phyloP scores from a whole-genome alignment of 1,140 invertebrate genomes.

The Asbolus verrucosus region DNA sequence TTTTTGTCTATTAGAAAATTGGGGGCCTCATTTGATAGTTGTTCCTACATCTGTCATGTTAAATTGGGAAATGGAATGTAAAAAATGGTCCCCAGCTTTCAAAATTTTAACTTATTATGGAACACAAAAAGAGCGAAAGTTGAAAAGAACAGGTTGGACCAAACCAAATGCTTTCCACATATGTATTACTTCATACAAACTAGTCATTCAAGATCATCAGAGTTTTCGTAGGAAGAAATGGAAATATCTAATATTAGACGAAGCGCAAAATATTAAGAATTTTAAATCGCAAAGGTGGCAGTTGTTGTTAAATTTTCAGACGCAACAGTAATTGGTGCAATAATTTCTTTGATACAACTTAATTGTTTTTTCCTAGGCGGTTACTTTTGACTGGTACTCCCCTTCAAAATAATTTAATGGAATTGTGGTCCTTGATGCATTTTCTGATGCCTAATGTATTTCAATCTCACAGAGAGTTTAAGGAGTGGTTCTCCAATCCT shows the following conservation, averaged over 20 bases:
- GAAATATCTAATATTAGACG: conserved; percentile 99
- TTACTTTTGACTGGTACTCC: conserved; percentile 97
- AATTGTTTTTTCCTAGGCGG: conserved; percentile 72
- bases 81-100: conserved; percentile 99
- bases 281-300: conserved; percentile 99
- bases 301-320: conserved; percentile 95
- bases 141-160: conserved; percentile 97
- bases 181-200: conserved; percentile 99
- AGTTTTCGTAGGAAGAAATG: conserved; percentile 98
- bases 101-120: conserved; percentile 99
- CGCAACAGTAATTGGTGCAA: conserved; percentile 77
- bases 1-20: too few relatives aligned
- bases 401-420: conserved; percentile 98
- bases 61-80: conserved; percentile 99
- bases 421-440: conserved; percentile 99
- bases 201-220: conserved; percentile 98
- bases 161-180: conserved; percentile 99
- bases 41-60: conserved; percentile 99
- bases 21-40: conserved; percentile 99
- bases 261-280: conserved; percentile 99
- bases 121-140: conserved; percentile 94
- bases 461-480: conserved; percentile 96
- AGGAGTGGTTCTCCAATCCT: conserved; percentile 99
- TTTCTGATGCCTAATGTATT: conserved; percentile 99
- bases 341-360: conserved; percentile 19